Conservation (phyloP, 2,888 invertebrate species). For the Myopa testacea region DNA sequence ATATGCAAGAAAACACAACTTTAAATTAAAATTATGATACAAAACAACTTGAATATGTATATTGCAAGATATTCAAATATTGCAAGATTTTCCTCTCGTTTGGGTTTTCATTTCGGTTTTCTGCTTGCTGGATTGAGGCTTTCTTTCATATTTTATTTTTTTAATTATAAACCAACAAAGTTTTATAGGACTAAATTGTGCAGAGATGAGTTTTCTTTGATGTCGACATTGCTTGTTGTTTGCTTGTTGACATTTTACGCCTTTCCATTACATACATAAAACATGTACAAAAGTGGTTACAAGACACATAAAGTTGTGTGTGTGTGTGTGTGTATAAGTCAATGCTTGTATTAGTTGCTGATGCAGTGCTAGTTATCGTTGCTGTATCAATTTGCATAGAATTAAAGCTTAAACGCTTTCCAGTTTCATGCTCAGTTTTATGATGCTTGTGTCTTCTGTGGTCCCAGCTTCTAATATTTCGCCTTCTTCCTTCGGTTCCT, state of each 20-base stretch:
- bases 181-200: conserved; percentile 14
- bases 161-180: too few relatives aligned
- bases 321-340: not conserved
- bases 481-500: not conserved
- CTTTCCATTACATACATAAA: not conserved
- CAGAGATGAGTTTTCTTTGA: conserved; percentile 7
- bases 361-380: not conserved
- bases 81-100: too few relatives aligned
- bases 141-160: too few relatives aligned
- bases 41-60: not conserved
- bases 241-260: not conserved
- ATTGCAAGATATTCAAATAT: too few relatives aligned
- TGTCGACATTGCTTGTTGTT: not conserved
- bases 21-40: conserved; percentile 12
- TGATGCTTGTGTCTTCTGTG: too few relatives aligned
- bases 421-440: too few relatives aligned
- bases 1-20: conserved; percentile 10
- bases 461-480: too few relatives aligned
- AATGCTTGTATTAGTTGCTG: not conserved
- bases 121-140: too few relatives aligned
- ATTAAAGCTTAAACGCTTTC: too few relatives aligned
- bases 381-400: too few relatives aligned
- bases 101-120: too few relatives aligned
- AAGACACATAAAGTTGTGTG: not conserved
- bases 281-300: not conserved